Percentiles rank a stretch among this genome's conserved stretches.
phyloP scores from a whole-genome alignment of 2,113 vertebrate genomes.

The Glaucidium brasilianum region DNA sequence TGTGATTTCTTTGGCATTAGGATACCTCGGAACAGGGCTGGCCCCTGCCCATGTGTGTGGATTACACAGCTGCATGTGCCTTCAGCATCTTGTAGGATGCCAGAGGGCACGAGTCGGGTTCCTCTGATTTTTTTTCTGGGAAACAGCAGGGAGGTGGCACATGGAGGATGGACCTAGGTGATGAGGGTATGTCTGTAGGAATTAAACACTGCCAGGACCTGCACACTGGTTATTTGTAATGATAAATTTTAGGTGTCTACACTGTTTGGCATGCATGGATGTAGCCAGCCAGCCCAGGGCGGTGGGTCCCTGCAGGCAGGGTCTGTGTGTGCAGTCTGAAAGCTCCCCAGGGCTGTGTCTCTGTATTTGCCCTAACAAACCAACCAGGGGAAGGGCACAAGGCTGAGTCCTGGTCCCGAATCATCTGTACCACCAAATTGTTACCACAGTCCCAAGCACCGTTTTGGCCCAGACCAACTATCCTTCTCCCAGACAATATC shows the following conservation, averaged over 20 bases:
- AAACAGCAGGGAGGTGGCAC: neutral
- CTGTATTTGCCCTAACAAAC: neutral
- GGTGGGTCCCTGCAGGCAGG: neutral
- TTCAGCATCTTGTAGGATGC: neutral
- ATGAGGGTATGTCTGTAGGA: neutral
- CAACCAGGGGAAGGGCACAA: neutral
- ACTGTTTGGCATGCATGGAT: rapidly evolving
- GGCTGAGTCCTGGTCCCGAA: neutral
- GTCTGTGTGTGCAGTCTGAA: neutral
- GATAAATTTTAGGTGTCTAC: neutral
- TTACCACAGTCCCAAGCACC: rapidly evolving
- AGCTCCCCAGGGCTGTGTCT: neutral
- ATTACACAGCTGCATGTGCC: neutral
- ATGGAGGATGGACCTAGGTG: neutral
- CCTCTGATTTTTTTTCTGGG: neutral
- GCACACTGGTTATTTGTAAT: neutral
- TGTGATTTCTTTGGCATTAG: neutral
- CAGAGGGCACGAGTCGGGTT: neutral
- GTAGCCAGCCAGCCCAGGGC: neutral
- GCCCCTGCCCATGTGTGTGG: neutral
- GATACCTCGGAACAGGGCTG: neutral
- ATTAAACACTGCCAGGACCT: neutral
- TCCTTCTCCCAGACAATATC: neutral
- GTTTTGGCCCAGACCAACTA: neutral
- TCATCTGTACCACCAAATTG: neutral